A percentile compares a stretch with the other conserved stretches of the same genome.
Evolutionary conservation across 2,888 invertebrate species (phyloP).

Genomic region (Megastigmus dorsalis): DNA sequence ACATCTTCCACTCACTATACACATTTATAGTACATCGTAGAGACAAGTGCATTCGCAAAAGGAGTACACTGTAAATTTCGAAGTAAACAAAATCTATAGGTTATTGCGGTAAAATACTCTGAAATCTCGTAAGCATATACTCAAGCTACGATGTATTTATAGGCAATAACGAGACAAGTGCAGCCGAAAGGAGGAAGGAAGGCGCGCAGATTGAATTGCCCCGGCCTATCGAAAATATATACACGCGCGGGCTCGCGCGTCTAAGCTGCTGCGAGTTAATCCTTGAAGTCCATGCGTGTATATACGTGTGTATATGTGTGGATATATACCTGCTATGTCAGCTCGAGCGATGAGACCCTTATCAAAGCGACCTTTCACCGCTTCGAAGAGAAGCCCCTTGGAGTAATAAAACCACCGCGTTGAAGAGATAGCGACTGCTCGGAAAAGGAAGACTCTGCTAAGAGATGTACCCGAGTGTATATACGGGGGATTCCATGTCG

Average conservation of each 20-base stretch:
- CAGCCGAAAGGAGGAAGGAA: background rate
- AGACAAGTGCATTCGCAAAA: constrained; percentile 34
- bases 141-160: constrained; percentile 10
- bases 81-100: background rate
- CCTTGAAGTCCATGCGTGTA: constrained; percentile 45
- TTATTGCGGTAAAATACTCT: constrained; percentile 10
- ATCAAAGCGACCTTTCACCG: constrained; percentile 61
- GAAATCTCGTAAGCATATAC: background rate
- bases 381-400: constrained; percentile 54
- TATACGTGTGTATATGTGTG: background rate
- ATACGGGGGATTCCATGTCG: background rate
- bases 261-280: no score
- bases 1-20: background rate
- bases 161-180: constrained; percentile 40
- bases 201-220: constrained; percentile 37
- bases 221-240: constrained; percentile 64
- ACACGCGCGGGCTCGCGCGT: background rate
- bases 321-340: constrained; percentile 19
- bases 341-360: constrained; percentile 59
- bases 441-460: background rate
- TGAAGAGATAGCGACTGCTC: background rate
- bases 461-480: background rate
- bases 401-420: constrained; percentile 36
- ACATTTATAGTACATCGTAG: constrained; percentile 24
- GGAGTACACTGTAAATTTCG: no score